Evolutionary conservation across 1,140 invertebrate genomes (phyloP), one percentile per base, ranked within the genome.

Genomic region (Mya arenaria): DNA sequence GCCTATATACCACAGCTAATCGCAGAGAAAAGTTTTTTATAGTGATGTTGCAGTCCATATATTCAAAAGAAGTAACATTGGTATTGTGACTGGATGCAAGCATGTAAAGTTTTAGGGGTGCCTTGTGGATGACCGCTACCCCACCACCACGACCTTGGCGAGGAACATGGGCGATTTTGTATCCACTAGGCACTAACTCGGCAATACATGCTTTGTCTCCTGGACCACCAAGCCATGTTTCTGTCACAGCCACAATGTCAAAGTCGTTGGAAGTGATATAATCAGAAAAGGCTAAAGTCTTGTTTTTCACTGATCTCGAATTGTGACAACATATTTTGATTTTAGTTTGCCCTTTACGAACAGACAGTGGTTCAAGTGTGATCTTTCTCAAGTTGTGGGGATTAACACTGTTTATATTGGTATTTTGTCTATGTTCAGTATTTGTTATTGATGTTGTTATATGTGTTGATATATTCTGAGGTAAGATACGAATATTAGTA

Each of bases 181-280:
- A 65, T 13, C 62, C 62, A 65, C 5, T 15, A 28, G 69, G 69
- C 5, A 72, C 44, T 23, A 72, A 32, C 58, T 72, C 52, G 15
- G 48, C 58, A 52, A 58, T 72, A n/a, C 44, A 72, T n/a, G n/a
- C 23, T n/a, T 56, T 72, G n/a, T 72, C 48, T 37, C 55, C 48
- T 8, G 69, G 58, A 23, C 69, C 58, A 23, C 69, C 69, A 41
- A 72, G 69, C 69, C 69, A 72, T 55, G 44, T 72, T 58, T 72
- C 69, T 36, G 52, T 72, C 25, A 56, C 58, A 25, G 69, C 25
- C 55, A 15, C 34, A 3, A 72, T 58, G n/a, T 72, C 69, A 56
- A 72, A 55, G 10, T 72, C 48, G 58, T 72, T 55, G 13, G 69
- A 34, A 34, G 58, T 32, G 23, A 72, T 56, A 19, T 36, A 72